A percentile compares a stretch with the other conserved stretches of the same genome.
Conservation (phyloP, 2,888 invertebrate species). For the Caenorhabditis virilis region DNA sequence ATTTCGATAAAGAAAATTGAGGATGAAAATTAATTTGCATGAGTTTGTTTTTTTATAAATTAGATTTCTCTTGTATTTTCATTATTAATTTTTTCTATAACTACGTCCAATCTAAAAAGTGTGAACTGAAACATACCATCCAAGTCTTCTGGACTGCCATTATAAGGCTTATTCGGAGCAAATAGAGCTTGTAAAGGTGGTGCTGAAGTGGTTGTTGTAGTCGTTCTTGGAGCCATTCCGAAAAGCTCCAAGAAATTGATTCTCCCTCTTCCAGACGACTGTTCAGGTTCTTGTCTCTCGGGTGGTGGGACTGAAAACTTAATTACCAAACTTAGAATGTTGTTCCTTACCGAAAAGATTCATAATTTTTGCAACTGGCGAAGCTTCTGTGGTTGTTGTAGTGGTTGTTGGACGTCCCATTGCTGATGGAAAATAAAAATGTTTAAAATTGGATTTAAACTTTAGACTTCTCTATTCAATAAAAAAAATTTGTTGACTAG, state of each 20-base stretch:
- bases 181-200: slow-evolving; percentile 44
- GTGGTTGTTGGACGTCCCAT: slow-evolving; percentile 33
- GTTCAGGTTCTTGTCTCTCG: slow-evolving; percentile 22
- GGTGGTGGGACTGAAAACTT: slow-evolving; percentile 25
- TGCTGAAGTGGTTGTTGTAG: slow-evolving; percentile 42
- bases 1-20: too few species aligned
- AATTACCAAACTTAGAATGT: not conserved
- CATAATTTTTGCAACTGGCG: slow-evolving; percentile 37
- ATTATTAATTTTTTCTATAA: not conserved
- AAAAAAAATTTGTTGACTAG: too few species aligned
- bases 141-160: slow-evolving; percentile 33
- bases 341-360: slow-evolving; percentile 25
- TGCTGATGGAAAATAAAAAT: too few species aligned
- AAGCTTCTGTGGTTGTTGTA: slow-evolving; percentile 31
- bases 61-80: not conserved
- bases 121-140: slow-evolving; percentile 28
- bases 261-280: slow-evolving; percentile 28
- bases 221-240: slow-evolving; percentile 32
- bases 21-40: too few species aligned
- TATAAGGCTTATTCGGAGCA: slow-evolving; percentile 32
- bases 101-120: too few species aligned
- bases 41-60: too few species aligned
- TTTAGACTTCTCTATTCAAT: too few species aligned
- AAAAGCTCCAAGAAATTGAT: slow-evolving; percentile 38
- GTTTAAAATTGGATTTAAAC: too few species aligned